Conservation (phyloP, 2,113 vertebrate species). For the Orthonyx spaldingii region DNA sequence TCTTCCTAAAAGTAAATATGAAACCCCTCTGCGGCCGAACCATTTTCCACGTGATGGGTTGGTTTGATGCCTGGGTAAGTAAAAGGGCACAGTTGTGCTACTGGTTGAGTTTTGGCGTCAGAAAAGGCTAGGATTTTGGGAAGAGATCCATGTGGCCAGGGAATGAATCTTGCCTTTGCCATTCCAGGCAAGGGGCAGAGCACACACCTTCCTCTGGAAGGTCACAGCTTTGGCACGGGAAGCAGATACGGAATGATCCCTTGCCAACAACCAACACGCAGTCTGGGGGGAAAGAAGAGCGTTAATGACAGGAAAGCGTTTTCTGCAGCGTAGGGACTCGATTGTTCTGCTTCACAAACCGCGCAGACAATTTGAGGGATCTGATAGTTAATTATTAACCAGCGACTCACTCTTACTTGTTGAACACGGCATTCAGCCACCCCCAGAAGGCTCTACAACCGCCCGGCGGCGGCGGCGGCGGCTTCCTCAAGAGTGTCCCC, state of each 20-base stretch:
- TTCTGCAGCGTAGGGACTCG: rapidly evolving
- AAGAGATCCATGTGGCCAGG: rapidly evolving
- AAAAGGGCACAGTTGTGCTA: no score
- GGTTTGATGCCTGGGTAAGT: not conserved
- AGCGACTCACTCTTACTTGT: constrained; percentile 79
- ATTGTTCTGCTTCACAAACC: not conserved
- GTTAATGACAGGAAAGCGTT: rapidly evolving
- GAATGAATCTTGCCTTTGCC: no score
- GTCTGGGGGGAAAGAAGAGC: rapidly evolving
- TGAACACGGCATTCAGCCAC: constrained; percentile 95
- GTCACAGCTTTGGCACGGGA: not conserved
- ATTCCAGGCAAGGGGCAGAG: not conserved
- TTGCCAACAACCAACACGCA: not conserved
- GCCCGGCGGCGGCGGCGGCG: not conserved
- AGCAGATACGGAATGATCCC: rapidly evolving
- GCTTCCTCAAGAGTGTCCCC: constrained; percentile 14
- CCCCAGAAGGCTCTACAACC: constrained; percentile 84
- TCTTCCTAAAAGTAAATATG: not conserved
- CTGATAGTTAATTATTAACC: rapidly evolving
- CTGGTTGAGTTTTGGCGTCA: not conserved
- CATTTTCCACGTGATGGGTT: no score
- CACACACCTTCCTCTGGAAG: not conserved
- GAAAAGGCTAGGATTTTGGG: rapidly evolving
- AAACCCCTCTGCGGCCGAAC: not conserved
- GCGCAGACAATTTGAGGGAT: rapidly evolving